Base-by-base conservation (phyloP, 1,140 invertebrate species). In the Grapholita molesta region DNA sequence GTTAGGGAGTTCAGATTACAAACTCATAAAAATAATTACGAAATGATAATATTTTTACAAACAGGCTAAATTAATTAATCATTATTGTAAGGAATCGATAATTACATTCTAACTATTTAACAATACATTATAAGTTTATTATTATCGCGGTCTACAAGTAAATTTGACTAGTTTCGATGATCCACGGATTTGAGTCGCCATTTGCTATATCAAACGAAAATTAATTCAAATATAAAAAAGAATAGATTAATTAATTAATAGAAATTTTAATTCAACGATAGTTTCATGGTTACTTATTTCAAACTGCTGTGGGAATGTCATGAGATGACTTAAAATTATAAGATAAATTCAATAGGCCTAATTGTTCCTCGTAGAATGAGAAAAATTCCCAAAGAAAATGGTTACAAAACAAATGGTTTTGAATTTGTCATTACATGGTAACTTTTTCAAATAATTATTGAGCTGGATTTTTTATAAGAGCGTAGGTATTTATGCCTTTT, bases 301-400 rank as follows among this genome's bases (percentile, higher is more conserved):
- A 57, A 30, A 30, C n/a, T 61, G 28, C 9, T 0, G n/a, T 30
- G 12, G 55, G 25, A 73, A 74, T 82, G 78, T 74, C 74, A 80
- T 78, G 42, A 48, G 9, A 48, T 48, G 76, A 67, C 69, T 77
- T 69, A 69, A 71, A 77, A 72, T 75, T 74, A 79, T 71, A 75
- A 78, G 66, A 73, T 78, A 77, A 74, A 68, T 79, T 75, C 68
- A 67, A 77, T 90, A 90, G 88, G 86, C 88, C 88, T 84, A 85
- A 70, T 75, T 79, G 82, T 86, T 84, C 85, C 83, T 84, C 85
- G 42, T 70, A 83, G 86, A 84, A 90, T 88, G 82, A 80, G 77
- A 81, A 72, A 28, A 25, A 61, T 65, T 32, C 23, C 18, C 33
- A 55, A 68, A 67, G 3, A 35, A 21, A 15, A 48, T 7, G 28